Percentiles rank a stretch among this genome's conserved stretches.
Evolutionary conservation across 1,140 invertebrate species (phyloP).

Genomic region (Drosophila bocki): DNA sequence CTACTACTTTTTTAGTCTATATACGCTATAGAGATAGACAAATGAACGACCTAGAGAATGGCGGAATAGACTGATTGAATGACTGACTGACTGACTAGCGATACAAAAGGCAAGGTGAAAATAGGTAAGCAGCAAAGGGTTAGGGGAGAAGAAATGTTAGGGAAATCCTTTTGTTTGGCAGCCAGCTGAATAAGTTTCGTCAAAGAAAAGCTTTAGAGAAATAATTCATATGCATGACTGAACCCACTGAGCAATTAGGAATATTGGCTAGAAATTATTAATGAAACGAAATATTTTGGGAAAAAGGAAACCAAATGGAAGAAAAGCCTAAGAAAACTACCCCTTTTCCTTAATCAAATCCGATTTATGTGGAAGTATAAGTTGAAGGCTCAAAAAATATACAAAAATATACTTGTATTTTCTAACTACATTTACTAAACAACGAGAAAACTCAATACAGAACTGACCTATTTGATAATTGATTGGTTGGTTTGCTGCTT

Average conservation of each 20-base stretch:
- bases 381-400: not conserved
- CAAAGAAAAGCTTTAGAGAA: constrained; percentile 21
- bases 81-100: constrained; percentile 11
- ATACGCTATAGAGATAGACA: constrained; percentile 13
- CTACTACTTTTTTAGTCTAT: constrained; percentile 13
- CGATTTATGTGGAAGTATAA: not conserved
- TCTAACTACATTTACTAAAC: not conserved
- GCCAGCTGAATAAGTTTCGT: constrained; percentile 26
- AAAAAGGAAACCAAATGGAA: not conserved
- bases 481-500: constrained; percentile 16
- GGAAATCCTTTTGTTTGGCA: constrained; percentile 38
- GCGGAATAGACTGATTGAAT: constrained; percentile 30
- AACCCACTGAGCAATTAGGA: constrained; percentile 40
- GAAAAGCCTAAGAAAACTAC: not conserved
- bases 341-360: not conserved
- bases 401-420: too few species aligned
- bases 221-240: constrained; percentile 36
- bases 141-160: not conserved
- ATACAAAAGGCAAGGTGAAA: constrained; percentile 30
- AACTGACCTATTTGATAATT: constrained; percentile 26
- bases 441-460: not conserved
- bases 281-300: constrained; percentile 16
- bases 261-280: constrained; percentile 16
- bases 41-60: constrained; percentile 53
- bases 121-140: not conserved